Evolutionary conservation across 2,888 invertebrate species (phyloP), one percentile per base, ranked within the genome.

Genomic region (Syrista parreyssii): DNA sequence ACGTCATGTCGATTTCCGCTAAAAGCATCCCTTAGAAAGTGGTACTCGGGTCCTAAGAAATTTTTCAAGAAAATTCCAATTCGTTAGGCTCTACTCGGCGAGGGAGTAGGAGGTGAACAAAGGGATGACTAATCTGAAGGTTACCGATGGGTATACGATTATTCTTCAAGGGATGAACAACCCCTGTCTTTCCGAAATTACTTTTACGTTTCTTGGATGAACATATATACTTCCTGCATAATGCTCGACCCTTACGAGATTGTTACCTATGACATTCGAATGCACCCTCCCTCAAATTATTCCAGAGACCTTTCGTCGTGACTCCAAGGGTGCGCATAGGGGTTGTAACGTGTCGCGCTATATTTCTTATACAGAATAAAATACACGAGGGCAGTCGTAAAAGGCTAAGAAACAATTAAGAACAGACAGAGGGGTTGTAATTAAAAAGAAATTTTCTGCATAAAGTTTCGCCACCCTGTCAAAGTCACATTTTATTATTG

Each of bases 211-310:
- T 55, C 40, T 23, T 55, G 23, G 40, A 55, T 2, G 40, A 55
- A 9, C 23, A 0, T 23, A 55, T 23, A 23, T 15, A 23, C 40
- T 23, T 23, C 23, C 40, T 55, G 40, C 23, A 23, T 23, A 55
- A 55, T 55, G 40, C 40, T 32, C 31, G 71, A 30, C 71, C 71
- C 31, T 71, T 71, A 71, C 31, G 31, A 12, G 71, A 31, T 32
- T 15, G 12, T 32, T 31, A 71, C 71, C 31, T 55, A 55, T 32
- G 71, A 32, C 71, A 71, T 71, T 71, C 32, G 32, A 71, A 71
- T 71, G 71, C 71, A 71, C 69, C 69, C 69, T 69, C 71, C 31
- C 30, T 71, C 30, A 30, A 71, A 71, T 31, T 32, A 71, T 71
- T 71, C 71, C 31, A 11, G 32, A 33, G 71, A 71, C 31, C 71